Conservation (phyloP, 2,113 vertebrate species). For the Nematolebias whitei region DNA sequence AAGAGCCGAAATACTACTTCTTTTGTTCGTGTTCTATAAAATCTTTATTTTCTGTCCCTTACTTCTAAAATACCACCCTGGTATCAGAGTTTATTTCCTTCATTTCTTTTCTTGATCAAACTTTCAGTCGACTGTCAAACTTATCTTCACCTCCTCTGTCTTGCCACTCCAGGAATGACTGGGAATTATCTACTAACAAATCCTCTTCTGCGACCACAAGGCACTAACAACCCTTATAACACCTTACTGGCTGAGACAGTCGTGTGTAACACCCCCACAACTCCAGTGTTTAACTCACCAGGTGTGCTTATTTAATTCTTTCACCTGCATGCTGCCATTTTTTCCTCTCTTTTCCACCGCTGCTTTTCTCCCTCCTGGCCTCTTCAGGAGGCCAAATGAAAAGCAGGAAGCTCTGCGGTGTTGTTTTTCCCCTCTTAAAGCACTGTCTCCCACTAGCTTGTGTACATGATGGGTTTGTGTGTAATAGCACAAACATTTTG, state of each 20-base stretch:
- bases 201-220: conserved; percentile 99
- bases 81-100: conserved; percentile 13
- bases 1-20: neutral
- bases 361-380: conserved; percentile 20
- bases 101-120: conserved; percentile 30
- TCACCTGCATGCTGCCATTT: conserved; percentile 45
- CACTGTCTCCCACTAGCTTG: conserved; percentile 50
- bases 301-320: conserved; percentile 93
- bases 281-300: conserved; percentile 99
- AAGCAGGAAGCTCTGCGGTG: conserved; percentile 58
- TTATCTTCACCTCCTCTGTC: conserved; percentile 85
- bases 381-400: conserved; percentile 44
- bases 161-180: conserved; percentile 98
- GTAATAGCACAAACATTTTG: conserved; percentile 27
- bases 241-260: conserved; percentile 99
- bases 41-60: neutral
- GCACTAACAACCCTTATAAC: conserved; percentile 99
- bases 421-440: conserved; percentile 62
- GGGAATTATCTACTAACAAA: conserved; percentile 99
- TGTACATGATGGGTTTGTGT: conserved; percentile 3
- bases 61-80: conserved; percentile 17
- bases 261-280: conserved; percentile 98
- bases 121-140: conserved; percentile 36
- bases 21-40: neutral
- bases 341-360: conserved; percentile 26